phyloP scores from a whole-genome alignment of 2,888 invertebrate genomes.

The Caenorhabditis parvicauda region DNA sequence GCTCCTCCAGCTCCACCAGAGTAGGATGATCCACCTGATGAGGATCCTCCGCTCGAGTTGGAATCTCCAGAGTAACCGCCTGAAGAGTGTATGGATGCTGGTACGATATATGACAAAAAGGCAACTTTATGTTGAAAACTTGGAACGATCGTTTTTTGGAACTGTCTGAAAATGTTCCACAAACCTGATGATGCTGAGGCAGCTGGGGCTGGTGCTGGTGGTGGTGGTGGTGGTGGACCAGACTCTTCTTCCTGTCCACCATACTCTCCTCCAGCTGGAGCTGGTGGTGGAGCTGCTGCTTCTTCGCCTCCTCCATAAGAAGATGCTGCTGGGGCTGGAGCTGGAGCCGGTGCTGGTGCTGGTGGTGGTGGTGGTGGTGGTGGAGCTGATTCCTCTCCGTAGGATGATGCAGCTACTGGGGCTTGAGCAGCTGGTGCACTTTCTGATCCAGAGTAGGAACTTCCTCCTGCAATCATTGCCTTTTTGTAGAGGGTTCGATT shows the following conservation, averaged over 20 bases:
- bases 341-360: slow-evolving; percentile 2
- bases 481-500: no score
- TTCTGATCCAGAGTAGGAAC: background rate
- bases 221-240: background rate
- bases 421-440: background rate
- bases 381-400: slow-evolving; percentile 2
- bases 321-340: slow-evolving; percentile 14
- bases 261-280: slow-evolving; percentile 18
- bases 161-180: no score
- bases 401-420: background rate
- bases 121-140: no score
- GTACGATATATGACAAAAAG: no score
- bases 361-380: background rate
- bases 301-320: slow-evolving; percentile 12
- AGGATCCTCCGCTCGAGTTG: background rate
- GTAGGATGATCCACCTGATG: background rate
- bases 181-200: background rate
- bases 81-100: background rate
- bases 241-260: slow-evolving; percentile 13
- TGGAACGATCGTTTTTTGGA: no score
- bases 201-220: background rate
- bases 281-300: slow-evolving; percentile 9
- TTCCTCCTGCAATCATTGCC: no score
- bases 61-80: no score
- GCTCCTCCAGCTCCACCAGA: slow-evolving; percentile 16